Evolutionary conservation across 1,140 invertebrate species (phyloP).

Genomic region (Nasonia vitripennis): DNA sequence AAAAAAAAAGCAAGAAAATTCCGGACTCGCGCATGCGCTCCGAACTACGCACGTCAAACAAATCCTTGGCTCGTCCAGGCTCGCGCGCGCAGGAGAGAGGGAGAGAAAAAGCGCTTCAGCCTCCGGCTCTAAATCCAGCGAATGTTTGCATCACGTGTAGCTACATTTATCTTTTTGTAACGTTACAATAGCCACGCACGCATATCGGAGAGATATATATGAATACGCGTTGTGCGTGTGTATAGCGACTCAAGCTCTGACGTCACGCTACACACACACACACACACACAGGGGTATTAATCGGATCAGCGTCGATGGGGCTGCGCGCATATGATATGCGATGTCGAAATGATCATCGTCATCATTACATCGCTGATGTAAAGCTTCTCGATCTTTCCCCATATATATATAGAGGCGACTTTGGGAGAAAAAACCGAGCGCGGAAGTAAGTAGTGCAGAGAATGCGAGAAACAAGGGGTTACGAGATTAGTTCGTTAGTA

Average conservation of each 20-base stretch:
- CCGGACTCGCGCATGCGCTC: constrained; percentile 6
- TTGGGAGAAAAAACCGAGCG: not conserved
- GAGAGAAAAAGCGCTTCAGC: too few species aligned
- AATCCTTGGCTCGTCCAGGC: constrained; percentile 34
- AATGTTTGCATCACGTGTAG: too few species aligned
- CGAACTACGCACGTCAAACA: constrained; percentile 33
- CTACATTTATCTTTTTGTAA: too few species aligned
- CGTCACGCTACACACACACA: too few species aligned
- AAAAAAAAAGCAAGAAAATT: constrained; percentile 14
- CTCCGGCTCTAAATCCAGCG: too few species aligned
- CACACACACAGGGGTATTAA: not conserved
- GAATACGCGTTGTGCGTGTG: too few species aligned
- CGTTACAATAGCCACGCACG: too few species aligned
- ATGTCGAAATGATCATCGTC: constrained; percentile 8
- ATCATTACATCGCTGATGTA: not conserved
- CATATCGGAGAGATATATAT: too few species aligned
- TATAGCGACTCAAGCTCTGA: too few species aligned
- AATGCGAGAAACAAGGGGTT: not conserved
- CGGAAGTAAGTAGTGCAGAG: too few species aligned
- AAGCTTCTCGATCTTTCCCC: not conserved
- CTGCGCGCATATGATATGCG: not conserved
- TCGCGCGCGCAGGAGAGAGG: too few species aligned
- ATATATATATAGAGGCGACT: not conserved
- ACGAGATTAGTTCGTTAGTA: constrained; percentile 31
- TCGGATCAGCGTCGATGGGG: constrained; percentile 21